phyloP scores from a whole-genome alignment of 2,113 vertebrate species.

The Daphoenositta chrysoptera region DNA sequence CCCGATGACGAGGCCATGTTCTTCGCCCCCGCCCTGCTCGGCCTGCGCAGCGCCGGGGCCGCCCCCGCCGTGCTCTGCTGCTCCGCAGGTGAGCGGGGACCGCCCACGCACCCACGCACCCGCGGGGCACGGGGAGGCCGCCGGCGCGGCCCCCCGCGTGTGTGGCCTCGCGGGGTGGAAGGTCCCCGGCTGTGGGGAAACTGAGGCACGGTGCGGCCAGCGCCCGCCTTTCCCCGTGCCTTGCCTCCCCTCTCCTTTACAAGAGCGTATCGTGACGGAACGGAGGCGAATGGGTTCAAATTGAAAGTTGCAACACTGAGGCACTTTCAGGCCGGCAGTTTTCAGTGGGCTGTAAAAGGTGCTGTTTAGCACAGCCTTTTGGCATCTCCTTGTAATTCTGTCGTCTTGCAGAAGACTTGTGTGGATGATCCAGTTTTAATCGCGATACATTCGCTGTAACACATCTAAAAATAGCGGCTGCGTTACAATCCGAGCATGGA shows the following conservation, averaged over 20 bases:
- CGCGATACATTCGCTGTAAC: background rate
- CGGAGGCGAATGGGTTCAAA: background rate
- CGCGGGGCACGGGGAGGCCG: background rate
- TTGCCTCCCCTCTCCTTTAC: background rate
- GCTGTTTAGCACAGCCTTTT: background rate
- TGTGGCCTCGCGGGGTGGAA: background rate
- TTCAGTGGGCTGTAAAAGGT: background rate
- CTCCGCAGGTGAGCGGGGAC: slow-evolving; percentile 83
- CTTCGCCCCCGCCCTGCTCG: slow-evolving; percentile 87
- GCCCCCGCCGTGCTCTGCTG: slow-evolving; percentile 84
- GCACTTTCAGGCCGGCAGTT: accelerated
- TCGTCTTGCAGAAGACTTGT: background rate
- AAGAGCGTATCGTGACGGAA: background rate
- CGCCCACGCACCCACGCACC: background rate
- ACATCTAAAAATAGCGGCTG: background rate
- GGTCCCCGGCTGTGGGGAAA: background rate
- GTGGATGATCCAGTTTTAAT: background rate
- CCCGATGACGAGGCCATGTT: slow-evolving; percentile 98
- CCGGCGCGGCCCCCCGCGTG: accelerated
- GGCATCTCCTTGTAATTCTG: background rate
- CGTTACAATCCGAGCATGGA: background rate
- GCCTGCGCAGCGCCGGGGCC: slow-evolving; percentile 70
- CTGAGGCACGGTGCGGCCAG: background rate
- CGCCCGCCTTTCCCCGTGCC: background rate
- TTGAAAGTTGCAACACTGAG: background rate